These are phyloP conservation scores for Nylanderia fulva DNA, from an alignment of 1,140 invertebrate genomes.

Conservation along the genomic window DNA sequence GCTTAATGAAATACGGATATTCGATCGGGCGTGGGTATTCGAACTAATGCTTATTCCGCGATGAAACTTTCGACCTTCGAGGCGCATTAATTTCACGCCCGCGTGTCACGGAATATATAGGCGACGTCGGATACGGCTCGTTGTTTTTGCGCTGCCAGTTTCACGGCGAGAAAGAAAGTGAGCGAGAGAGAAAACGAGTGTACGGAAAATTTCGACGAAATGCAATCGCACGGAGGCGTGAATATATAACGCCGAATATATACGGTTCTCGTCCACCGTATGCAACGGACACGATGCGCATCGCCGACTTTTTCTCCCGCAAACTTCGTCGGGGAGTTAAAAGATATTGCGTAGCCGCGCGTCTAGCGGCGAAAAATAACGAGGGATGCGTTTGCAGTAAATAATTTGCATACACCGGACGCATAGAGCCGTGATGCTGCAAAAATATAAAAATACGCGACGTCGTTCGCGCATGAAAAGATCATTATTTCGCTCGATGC, in stretches of 20 bases:
- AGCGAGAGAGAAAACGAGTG: background rate
- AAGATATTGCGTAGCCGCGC: slow-evolving; percentile 51
- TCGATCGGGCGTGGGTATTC: background rate
- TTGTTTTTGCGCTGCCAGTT: slow-evolving; percentile 49
- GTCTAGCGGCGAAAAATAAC: slow-evolving; percentile 47
- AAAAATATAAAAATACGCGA: slow-evolving; percentile 38
- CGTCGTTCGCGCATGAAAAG: slow-evolving; percentile 15
- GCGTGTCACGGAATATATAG: slow-evolving; percentile 15
- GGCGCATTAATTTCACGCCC: slow-evolving; percentile 49
- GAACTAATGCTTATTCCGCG: slow-evolving; percentile 61
- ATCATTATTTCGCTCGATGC: background rate
- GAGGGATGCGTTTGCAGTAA: slow-evolving; percentile 46
- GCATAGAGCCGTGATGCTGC: background rate
- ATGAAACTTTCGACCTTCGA: slow-evolving; percentile 43
- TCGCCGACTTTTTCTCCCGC: slow-evolving; percentile 61
- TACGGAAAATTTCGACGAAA: slow-evolving; percentile 48
- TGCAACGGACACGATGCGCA: background rate
- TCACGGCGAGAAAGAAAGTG: background rate
- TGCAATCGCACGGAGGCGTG: slow-evolving; percentile 25
- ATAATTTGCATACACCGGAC: slow-evolving; percentile 40
- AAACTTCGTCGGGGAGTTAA: slow-evolving; percentile 57
- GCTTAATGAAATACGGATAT: slow-evolving; percentile 67
- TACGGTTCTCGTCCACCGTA: slow-evolving; percentile 5
- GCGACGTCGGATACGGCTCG: slow-evolving; percentile 17
- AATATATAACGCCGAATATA: slow-evolving; percentile 34